phyloP scores from a whole-genome alignment of 2,113 vertebrate genomes.

The Ondatra zibethicus region DNA sequence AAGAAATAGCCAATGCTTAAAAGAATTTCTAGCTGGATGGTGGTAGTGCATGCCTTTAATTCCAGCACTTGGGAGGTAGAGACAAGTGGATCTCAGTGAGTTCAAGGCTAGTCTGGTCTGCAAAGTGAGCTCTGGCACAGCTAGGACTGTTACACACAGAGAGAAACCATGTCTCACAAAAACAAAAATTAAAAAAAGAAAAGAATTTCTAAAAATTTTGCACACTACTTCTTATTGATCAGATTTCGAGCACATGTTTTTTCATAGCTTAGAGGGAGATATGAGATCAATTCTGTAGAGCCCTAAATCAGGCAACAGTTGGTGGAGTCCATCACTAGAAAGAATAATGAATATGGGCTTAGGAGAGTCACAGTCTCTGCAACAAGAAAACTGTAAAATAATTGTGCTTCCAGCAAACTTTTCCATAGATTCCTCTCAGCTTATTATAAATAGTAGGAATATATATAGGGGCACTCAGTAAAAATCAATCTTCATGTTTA shows the following conservation, averaged over 20 bases:
- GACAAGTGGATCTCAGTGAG: too few species aligned
- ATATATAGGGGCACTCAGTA: not conserved
- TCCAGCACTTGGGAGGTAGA: too few species aligned
- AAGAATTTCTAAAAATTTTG: not conserved
- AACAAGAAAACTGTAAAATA: not conserved
- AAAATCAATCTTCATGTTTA: not conserved
- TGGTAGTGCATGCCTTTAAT: too few species aligned
- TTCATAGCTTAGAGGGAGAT: not conserved
- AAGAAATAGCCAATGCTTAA: not conserved
- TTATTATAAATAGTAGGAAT: not conserved
- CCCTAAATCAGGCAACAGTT: not conserved
- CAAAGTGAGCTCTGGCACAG: too few species aligned
- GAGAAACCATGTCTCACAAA: too few species aligned
- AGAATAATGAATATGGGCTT: not conserved
- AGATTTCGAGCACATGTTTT: not conserved
- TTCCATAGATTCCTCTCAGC: not conserved
- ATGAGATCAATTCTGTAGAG: not conserved
- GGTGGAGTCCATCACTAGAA: not conserved
- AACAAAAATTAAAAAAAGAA: too few species aligned
- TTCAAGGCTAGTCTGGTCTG: too few species aligned
- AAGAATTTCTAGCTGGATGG: not conserved
- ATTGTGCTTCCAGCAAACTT: not conserved
- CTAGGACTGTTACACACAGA: too few species aligned
- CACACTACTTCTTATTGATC: not conserved
- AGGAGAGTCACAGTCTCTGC: not conserved